phyloP scores from a whole-genome alignment of 2,888 invertebrate genomes.

The Patella caerulea region DNA sequence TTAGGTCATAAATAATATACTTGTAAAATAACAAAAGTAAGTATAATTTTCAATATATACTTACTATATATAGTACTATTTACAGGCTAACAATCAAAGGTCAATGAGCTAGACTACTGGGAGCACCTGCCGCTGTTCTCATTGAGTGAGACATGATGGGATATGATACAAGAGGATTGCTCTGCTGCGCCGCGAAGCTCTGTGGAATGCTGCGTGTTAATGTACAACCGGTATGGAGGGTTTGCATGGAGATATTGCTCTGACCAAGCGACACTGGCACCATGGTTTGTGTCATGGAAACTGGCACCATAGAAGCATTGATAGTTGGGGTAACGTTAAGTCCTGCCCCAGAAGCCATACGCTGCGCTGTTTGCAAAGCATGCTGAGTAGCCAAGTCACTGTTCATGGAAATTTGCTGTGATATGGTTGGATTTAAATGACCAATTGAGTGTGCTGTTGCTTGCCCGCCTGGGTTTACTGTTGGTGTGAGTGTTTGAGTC shows the following conservation, averaged over 20 bases:
- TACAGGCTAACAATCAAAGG: constrained; percentile 17
- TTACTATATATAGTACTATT: constrained; percentile 11
- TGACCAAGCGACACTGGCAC: constrained; percentile 31
- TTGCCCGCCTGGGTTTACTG: constrained; percentile 66
- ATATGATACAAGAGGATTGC: constrained; percentile 60
- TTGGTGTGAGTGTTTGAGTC: constrained; percentile 70
- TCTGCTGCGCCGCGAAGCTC: constrained; percentile 46
- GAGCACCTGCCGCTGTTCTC: constrained; percentile 50
- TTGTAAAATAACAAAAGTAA: too few species aligned
- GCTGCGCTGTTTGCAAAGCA: constrained; percentile 55
- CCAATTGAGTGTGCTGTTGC: constrained; percentile 43
- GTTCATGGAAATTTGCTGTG: constrained; percentile 67
- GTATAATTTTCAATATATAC: neutral
- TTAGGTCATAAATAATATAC: too few species aligned
- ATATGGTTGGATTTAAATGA: constrained; percentile 65
- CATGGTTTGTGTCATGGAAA: constrained; percentile 48
- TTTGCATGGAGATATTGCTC: constrained; percentile 30
- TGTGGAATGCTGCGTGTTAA: constrained; percentile 48
- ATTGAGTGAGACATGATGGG: constrained; percentile 66
- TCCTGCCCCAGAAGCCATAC: constrained; percentile 47
- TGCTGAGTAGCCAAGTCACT: constrained; percentile 65
- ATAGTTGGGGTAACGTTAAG: constrained; percentile 43
- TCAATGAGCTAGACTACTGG: constrained; percentile 61
- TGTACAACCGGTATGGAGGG: constrained; percentile 30
- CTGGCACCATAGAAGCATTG: constrained; percentile 45